Evolutionary conservation across 2,888 invertebrate genomes (phyloP), one percentile per base, ranked within the genome.

Genomic region (Endomychus coccineus): DNA sequence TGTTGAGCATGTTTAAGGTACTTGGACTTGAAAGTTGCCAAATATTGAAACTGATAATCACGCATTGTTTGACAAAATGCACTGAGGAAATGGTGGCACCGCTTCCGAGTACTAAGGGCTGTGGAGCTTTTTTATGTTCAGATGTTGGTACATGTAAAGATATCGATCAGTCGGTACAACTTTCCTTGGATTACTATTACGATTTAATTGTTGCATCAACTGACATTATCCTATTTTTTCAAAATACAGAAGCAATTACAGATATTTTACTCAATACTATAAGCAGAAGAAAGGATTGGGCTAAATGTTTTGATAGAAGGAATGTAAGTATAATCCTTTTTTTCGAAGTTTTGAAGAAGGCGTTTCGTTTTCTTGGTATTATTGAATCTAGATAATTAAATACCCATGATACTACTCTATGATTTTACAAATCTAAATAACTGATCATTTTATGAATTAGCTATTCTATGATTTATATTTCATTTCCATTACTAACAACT

Each of bases 91-190:
- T 46, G 36, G 44, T 48, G 36, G 45, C 48, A 38, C 32, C 42
- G 1, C 13, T 10, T 14, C n/a, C 24, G 25, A 68, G 64, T 39
- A 29, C 39, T 34, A 7, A 39, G 41, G 10, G 44, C 25, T 86
- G 84, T 49, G 70, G 71, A 6, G 80, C 80, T 0, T 85, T 87
- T 49, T 59, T 87, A 11, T 87, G 87, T 46, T 73, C 78, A 0
- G 75, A 74, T 3, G 80, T 80, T 44, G 80, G 80, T 34, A 58
- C 51, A 36, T 67, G 58, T 44, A 56, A 53, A 48, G 60, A 47
- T 43, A 63, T 48, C 4, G 54, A 54, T 31, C 47, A 47, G 3
- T 41, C 46, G 3, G 16, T 43, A 16, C 39, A 39, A 16, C 39
- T 61, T 6, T 45, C 13, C 16, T 32, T 4, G 6, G 28, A 39